Base-by-base conservation (phyloP, 64 coral and sea anemone species). In the Montipora efflorescens region DNA sequence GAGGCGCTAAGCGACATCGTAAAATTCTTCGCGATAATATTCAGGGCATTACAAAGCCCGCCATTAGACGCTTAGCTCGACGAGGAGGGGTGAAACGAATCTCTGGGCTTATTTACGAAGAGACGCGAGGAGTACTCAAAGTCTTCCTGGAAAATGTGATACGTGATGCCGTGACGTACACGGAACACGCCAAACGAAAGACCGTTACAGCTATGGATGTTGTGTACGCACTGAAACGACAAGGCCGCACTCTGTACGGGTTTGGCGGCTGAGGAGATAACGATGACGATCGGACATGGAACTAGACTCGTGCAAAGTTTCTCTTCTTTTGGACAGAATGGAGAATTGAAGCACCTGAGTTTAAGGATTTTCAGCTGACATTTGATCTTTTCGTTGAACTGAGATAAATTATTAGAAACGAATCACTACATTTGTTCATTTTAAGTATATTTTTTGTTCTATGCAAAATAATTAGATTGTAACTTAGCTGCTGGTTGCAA, bases 161-260 rank as follows among this genome's bases (percentile, higher is more conserved):
- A 47, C 91, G 91, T 47, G 91, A 93, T 70, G 91, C 91, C 0
- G 91, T 93, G 5, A 93, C 91, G 5, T 93, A 93, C 83, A 93
- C 91, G 23, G 91, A 93, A 74, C 91, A 93, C 91, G 91, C 91
- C 91, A 93, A 93, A 66, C 67, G 91, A 47, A 93, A 93, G 74
- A 93, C 91, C 3, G 91, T 93, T 16, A 93, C 91, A 19, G 91
- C 91, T 16, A 93, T 93, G 91, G 91, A 93, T 46, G 91, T 93
- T n/a, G 91, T 93, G 20, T 93, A 93, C 75, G 91, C 91, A 46
- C 66, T 93, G 74, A 93, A 93, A 93, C 91, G 91, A 4, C 91
- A 93, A 93, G 82, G 91, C 51, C 91, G 91, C 76, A 93, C 91
- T 10, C 20, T 93, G 74, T 93, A 93, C 83, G 91, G 82, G 57